These are phyloP conservation scores for Willowsia nigromaculata DNA, from an alignment of 2,888 invertebrate genomes.

Conservation along the genomic window DNA sequence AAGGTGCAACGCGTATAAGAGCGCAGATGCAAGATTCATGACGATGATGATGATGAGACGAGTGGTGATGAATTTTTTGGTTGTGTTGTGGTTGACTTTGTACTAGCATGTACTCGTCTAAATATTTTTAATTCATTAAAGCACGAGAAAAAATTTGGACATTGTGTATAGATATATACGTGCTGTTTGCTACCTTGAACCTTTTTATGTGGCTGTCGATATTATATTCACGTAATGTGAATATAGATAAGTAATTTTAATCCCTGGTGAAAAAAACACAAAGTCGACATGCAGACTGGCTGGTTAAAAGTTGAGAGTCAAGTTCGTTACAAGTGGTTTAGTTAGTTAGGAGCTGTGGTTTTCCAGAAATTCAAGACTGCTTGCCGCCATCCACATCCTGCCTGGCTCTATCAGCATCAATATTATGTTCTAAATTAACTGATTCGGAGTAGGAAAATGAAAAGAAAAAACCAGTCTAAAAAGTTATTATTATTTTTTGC, in stretches of 20 bases:
- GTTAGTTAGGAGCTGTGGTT: constrained; percentile 55
- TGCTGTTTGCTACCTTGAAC: constrained; percentile 31
- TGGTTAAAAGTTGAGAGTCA: constrained; percentile 24
- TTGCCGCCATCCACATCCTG: constrained; percentile 76
- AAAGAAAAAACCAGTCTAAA: constrained; percentile 32
- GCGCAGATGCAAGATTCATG: constrained; percentile 4
- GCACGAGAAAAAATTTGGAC: background rate
- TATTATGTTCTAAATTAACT: constrained; percentile 27
- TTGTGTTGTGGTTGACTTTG: background rate
- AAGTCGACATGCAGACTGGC: constrained; percentile 68
- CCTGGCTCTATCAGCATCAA: constrained; percentile 20
- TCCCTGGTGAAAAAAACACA: constrained; percentile 6
- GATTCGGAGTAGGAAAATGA: background rate
- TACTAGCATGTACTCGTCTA: background rate
- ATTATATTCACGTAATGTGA: background rate
- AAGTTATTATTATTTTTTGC: constrained; percentile 24
- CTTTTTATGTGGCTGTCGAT: constrained; percentile 25
- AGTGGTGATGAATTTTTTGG: background rate
- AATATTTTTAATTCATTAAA: background rate
- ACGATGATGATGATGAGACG: background rate
- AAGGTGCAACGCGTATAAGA: background rate
- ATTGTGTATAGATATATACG: background rate
- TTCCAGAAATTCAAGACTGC: constrained; percentile 75
- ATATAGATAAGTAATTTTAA: constrained; percentile 2
- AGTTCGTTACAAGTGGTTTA: constrained; percentile 30